Conservation (phyloP, 2,888 invertebrate species). For the Parelbella ahira region DNA sequence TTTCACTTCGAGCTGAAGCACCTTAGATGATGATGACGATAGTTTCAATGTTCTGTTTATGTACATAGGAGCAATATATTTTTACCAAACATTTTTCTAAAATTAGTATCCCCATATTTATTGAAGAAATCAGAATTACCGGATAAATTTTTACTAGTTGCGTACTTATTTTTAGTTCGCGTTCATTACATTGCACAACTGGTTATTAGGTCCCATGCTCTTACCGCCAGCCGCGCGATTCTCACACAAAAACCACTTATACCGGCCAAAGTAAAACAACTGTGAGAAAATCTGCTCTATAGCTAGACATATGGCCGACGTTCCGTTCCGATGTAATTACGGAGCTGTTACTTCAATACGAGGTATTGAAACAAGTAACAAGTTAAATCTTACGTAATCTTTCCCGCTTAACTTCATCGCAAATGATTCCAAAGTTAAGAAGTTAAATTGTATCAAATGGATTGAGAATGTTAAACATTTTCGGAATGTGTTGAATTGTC, state of each 20-base stretch:
- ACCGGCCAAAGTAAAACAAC: conserved; percentile 48
- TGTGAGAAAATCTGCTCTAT: conserved; percentile 51
- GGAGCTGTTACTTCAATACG: conserved; percentile 21
- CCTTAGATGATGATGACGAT: no score
- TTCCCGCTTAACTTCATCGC: no score
- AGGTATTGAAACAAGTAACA: conserved; percentile 1
- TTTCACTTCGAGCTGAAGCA: no score
- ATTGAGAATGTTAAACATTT: no score
- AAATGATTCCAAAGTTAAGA: no score
- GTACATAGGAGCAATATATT: no score
- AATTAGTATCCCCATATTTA: no score
- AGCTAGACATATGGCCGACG: conserved; percentile 42
- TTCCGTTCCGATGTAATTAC: conserved; percentile 31
- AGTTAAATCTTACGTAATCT: conserved; percentile 8
- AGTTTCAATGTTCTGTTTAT: no score
- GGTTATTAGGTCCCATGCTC: conserved; percentile 51
- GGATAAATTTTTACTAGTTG: conserved; percentile 39
- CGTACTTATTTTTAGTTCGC: conserved; percentile 34
- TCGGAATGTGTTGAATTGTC: no score
- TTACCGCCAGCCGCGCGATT: conserved; percentile 55
- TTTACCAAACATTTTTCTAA: no score
- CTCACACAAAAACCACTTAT: conserved; percentile 44
- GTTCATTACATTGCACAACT: conserved; percentile 57
- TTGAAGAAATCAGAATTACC: no score
- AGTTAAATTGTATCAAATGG: not conserved